phyloP scores from a whole-genome alignment of 2,113 vertebrate species.

The Melierax canorus region DNA sequence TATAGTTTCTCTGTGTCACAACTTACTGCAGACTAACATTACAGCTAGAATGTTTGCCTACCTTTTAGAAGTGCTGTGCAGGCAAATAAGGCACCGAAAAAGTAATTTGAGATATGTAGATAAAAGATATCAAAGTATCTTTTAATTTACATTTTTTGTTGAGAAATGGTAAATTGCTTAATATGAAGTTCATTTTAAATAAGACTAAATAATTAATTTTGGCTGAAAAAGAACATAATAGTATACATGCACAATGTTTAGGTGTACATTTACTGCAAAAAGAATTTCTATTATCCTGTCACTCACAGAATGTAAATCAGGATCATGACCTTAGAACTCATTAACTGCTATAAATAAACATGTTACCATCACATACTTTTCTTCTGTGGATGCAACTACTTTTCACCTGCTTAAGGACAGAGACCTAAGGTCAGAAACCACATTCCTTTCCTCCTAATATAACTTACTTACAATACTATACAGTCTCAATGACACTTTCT shows the following conservation, averaged over 20 bases:
- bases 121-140: not conserved
- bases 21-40: not conserved
- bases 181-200: not conserved
- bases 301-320: not conserved
- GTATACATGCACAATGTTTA: not conserved
- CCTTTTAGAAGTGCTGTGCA: not conserved
- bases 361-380: not conserved
- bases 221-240: not conserved
- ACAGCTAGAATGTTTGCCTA: not conserved
- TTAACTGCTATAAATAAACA: not conserved
- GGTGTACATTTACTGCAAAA: not conserved
- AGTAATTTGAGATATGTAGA: not conserved
- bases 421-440: not conserved
- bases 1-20: not conserved
- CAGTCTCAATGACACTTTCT: not conserved
- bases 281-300: not conserved
- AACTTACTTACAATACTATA: not conserved
- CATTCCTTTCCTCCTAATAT: not conserved
- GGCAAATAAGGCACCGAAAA: not conserved
- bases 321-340: not conserved
- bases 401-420: not conserved
- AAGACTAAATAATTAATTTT: not conserved
- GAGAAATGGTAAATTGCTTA: not conserved
- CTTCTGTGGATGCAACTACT: not conserved
- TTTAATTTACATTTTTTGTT: not conserved